These are phyloP conservation scores for Ceyx margarethae DNA, from an alignment of 2,113 vertebrate species.

Conservation along the genomic window DNA sequence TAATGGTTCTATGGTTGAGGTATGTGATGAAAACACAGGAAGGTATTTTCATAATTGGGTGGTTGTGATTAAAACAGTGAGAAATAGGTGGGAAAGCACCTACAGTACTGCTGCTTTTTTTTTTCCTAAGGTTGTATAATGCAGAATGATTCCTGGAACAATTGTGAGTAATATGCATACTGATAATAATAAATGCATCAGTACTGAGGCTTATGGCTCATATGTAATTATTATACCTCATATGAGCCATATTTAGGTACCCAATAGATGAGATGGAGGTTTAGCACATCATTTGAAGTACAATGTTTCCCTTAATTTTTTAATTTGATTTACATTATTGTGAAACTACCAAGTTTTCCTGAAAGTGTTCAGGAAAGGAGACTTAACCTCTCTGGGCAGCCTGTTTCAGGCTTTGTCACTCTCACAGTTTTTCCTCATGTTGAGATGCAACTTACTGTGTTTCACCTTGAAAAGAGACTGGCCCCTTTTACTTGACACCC, in stretches of 20 bases:
- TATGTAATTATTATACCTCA: neutral
- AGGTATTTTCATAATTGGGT: neutral
- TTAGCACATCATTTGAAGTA: neutral
- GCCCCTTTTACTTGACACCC: too few species aligned
- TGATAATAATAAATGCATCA: neutral
- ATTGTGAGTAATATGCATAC: neutral
- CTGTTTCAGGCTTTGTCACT: too few species aligned
- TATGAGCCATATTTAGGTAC: neutral
- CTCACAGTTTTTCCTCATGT: too few species aligned
- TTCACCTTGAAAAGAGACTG: too few species aligned
- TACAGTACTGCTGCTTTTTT: neutral
- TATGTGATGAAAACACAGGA: neutral
- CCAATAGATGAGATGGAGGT: neutral
- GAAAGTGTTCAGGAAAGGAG: too few species aligned
- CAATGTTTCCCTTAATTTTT: neutral
- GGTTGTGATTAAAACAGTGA: neutral
- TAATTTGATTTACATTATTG: neutral
- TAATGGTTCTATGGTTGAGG: neutral
- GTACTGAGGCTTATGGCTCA: neutral
- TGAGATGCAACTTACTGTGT: too few species aligned
- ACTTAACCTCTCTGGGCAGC: too few species aligned
- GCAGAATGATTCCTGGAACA: neutral
- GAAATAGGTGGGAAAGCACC: neutral
- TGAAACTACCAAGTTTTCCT: neutral
- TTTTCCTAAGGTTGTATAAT: neutral